These are phyloP conservation scores for Cecropterus lyciades DNA, from an alignment of 1,140 invertebrate genomes.

Conservation along the genomic window DNA sequence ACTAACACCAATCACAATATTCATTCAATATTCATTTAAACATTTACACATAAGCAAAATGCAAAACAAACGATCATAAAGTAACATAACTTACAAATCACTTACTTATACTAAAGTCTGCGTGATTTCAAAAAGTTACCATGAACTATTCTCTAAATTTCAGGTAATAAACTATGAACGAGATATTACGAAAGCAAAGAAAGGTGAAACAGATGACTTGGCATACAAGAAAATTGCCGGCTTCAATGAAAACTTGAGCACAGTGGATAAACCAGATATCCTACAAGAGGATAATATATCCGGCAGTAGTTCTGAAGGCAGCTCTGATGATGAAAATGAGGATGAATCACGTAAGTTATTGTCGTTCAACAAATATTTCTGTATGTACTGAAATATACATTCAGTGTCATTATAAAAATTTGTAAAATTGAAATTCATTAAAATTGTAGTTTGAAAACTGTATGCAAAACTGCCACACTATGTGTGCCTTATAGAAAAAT, in stretches of 20 bases:
- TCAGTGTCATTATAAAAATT: too few species aligned
- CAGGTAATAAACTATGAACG: constrained; percentile 95
- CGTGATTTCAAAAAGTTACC: neutral
- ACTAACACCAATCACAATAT: too few species aligned
- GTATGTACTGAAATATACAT: too few species aligned
- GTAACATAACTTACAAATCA: too few species aligned
- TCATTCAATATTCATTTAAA: too few species aligned
- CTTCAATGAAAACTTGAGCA: constrained; percentile 91
- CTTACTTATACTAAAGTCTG: neutral
- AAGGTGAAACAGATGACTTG: constrained; percentile 89
- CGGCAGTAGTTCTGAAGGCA: constrained; percentile 75
- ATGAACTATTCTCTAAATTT: constrained; percentile 26
- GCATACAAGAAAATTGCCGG: constrained; percentile 94
- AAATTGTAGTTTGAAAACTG: too few species aligned
- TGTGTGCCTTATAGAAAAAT: too few species aligned
- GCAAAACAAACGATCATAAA: too few species aligned
- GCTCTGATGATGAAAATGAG: constrained; percentile 71
- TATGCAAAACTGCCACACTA: too few species aligned
- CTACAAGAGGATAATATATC: constrained; percentile 81
- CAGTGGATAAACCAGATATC: constrained; percentile 85
- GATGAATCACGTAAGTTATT: constrained; percentile 39
- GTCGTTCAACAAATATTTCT: too few species aligned
- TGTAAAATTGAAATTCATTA: too few species aligned
- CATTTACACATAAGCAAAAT: too few species aligned
- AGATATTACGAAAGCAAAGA: constrained; percentile 92